Evolutionary conservation across 2,797 vertebrate species (phyloP).

Genomic region (Atherinosoma microstoma): DNA sequence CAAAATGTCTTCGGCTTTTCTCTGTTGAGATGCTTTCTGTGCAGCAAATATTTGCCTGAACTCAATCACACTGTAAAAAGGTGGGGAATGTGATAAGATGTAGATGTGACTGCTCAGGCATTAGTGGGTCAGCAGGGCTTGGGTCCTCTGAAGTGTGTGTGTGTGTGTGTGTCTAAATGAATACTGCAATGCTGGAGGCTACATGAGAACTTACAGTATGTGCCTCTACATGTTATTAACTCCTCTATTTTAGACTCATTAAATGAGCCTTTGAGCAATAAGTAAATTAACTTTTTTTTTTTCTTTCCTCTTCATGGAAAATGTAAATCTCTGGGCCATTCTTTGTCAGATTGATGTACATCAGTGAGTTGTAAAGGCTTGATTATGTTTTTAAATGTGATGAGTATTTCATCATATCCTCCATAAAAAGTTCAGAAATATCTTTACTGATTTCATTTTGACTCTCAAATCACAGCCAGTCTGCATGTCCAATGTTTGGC

Average conservation of each 20-base stretch:
- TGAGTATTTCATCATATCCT: not conserved
- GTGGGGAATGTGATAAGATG: not conserved
- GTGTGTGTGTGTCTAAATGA: slow-evolving; percentile 10
- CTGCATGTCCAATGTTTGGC: not conserved
- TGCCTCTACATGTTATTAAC: slow-evolving; percentile 51
- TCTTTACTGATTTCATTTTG: not conserved
- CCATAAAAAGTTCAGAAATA: not conserved
- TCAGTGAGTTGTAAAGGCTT: not conserved
- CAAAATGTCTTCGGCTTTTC: not conserved
- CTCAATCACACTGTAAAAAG: not conserved
- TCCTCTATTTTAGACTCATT: slow-evolving; percentile 38
- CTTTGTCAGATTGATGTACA: not conserved
- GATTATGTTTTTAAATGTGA: no score
- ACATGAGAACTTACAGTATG: slow-evolving; percentile 19
- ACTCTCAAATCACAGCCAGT: not conserved
- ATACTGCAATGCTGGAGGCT: slow-evolving; percentile 27
- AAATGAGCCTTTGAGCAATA: slow-evolving; percentile 50
- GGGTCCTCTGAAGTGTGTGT: slow-evolving; percentile 34
- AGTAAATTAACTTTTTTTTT: slow-evolving; percentile 17
- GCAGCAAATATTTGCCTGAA: not conserved
- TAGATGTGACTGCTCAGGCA: not conserved
- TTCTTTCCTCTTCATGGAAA: slow-evolving; percentile 4
- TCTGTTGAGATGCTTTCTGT: not conserved
- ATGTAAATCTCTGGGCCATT: not conserved
- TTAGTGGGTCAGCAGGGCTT: slow-evolving; percentile 10